Evolutionary conservation across 2,888 invertebrate genomes (phyloP).

Genomic region (Papilio gigon): DNA sequence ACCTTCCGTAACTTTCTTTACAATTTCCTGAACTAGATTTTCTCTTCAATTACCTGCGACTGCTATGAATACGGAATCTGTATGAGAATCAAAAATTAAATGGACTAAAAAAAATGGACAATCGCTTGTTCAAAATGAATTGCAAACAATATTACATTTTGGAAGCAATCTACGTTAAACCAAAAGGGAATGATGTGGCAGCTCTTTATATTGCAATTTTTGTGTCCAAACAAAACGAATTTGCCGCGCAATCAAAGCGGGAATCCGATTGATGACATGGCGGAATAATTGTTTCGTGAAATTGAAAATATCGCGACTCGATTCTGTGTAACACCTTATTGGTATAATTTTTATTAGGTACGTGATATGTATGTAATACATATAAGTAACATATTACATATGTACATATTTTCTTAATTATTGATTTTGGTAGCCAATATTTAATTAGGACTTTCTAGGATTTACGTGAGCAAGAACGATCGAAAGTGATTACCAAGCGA

Average conservation of each 20-base stretch:
- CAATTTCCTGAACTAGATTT: constrained; percentile 69
- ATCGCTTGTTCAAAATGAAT: constrained; percentile 79
- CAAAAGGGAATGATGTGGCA: constrained; percentile 82
- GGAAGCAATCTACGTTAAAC: constrained; percentile 81
- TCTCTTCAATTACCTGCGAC: constrained; percentile 65
- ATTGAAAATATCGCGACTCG: constrained; percentile 77
- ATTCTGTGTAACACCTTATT: constrained; percentile 69
- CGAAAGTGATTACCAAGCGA: constrained; percentile 21
- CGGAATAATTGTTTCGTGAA: constrained; percentile 82
- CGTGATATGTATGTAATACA: too few species aligned
- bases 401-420: not conserved
- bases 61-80: constrained; percentile 67
- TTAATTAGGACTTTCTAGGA: constrained; percentile 14
- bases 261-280: constrained; percentile 82
- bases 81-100: constrained; percentile 68
- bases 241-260: constrained; percentile 82
- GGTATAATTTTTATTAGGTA: constrained; percentile 45
- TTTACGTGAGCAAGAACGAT: constrained; percentile 4
- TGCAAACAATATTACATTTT: constrained; percentile 82
- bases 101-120: constrained; percentile 75
- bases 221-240: constrained; percentile 83
- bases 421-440: constrained; percentile 32
- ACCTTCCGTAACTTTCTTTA: constrained; percentile 68
- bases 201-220: constrained; percentile 83
- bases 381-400: too few species aligned